Base-by-base conservation (phyloP, 2,113 vertebrate species). In the Entomyzon cyanotis region DNA sequence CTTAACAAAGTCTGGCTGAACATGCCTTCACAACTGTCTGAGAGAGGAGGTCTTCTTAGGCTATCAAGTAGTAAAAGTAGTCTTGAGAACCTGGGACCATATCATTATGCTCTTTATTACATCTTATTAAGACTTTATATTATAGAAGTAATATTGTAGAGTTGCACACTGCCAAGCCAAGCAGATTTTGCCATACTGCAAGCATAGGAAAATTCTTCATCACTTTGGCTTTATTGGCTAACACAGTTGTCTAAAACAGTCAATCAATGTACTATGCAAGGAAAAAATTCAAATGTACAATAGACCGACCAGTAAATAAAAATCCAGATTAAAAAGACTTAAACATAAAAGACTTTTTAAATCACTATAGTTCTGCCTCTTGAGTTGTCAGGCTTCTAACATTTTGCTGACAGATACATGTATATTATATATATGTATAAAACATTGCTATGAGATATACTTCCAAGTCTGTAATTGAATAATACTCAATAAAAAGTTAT, bases 191-290 rank as follows among this genome's bases (percentile, higher is more conserved):
- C 21, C 21, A 19, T 64, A 35, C 15, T 81, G 64, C 13, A 49
- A 91, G 39, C 52, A 49, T 1, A 70, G 52, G 24, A 91, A 85
- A 60, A 84, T 71, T 86, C 28, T 69, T 85, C 24, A 69, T 76
- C 22, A 25, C 12, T 94, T 78, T 56, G n/a, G 25, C n/a, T 95
- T 94, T 89, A 78, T 71, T 96, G 71, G 56, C 33, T 90, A 63
- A n/a, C 33, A 85, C 18, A 67, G 73, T 95, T 96, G 47, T 86
- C 50, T 96, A 69, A 93, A 96, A 90, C 52, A 53, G 52, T 64
- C n/a, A 27, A 65, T 74, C 69, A 93, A 68, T 10, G 9, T 77
- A 75, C 60, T 84, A 81, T 12, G 41, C 86, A 96, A 44, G 78
- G 84, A 88, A 41, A 86, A 82, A 81, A 47, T 28, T 77, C 46